phyloP scores from a whole-genome alignment of 2,797 vertebrate species.

The Chelidonichthys spinosus region DNA sequence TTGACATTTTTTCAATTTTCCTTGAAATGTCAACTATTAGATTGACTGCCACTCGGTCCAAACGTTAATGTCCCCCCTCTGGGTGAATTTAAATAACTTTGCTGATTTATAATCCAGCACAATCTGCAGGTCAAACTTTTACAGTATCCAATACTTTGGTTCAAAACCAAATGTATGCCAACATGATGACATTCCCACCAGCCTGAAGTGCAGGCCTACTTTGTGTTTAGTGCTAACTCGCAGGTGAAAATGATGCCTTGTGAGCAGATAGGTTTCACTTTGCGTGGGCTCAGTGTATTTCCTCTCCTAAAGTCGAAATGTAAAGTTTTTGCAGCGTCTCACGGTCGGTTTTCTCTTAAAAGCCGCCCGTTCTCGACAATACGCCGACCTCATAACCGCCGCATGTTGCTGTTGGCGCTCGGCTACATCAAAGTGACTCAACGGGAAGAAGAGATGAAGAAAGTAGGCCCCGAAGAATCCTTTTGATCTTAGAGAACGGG shows the following conservation, averaged over 20 bases:
- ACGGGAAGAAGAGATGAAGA: slow-evolving; percentile 10
- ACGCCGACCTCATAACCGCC: neutral
- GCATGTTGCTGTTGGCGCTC: slow-evolving; percentile 11
- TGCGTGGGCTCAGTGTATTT: neutral
- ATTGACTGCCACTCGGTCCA: neutral
- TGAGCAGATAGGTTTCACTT: neutral
- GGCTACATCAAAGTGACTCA: slow-evolving; percentile 51
- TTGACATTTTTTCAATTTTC: neutral
- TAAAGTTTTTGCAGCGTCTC: slow-evolving; percentile 2
- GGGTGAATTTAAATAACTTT: too few relatives aligned
- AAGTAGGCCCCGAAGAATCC: neutral
- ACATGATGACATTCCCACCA: neutral
- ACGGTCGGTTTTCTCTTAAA: slow-evolving; percentile 8
- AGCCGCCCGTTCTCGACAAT: slow-evolving; percentile 12
- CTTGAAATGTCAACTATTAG: neutral
- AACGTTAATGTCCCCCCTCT: too few relatives aligned
- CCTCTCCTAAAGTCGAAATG: neutral
- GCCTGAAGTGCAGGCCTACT: neutral
- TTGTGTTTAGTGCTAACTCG: neutral
- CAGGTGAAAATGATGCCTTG: neutral
- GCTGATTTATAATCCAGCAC: neutral
- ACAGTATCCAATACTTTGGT: neutral
- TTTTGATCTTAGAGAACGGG: slow-evolving; percentile 38
- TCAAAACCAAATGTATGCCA: neutral
- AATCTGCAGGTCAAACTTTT: neutral